Evolutionary conservation across 2,888 invertebrate genomes (phyloP).

Genomic region (Metallyticus violacea): DNA sequence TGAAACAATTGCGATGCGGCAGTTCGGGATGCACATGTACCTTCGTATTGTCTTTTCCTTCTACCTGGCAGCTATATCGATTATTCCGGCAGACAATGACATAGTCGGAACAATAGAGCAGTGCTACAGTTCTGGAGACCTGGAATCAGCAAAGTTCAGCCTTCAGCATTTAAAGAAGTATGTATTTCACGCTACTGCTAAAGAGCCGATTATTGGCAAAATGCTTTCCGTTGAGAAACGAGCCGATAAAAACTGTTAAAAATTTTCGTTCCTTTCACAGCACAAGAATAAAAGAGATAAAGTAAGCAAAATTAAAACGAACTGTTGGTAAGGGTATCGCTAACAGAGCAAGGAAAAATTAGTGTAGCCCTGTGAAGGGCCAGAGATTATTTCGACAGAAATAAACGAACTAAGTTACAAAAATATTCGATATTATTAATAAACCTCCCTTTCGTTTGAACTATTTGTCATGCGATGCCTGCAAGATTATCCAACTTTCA

Average conservation of each 20-base stretch:
- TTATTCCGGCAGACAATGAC: neutral
- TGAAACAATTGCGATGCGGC: no score
- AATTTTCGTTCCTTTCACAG: neutral
- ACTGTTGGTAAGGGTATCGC: no score
- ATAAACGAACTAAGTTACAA: no score
- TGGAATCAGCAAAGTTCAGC: neutral
- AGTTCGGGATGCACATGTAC: neutral
- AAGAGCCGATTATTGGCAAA: neutral
- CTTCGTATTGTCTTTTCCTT: neutral
- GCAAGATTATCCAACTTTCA: no score
- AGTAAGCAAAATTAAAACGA: no score
- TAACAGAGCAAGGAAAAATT: no score
- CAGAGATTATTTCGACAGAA: no score
- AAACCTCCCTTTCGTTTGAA: no score
- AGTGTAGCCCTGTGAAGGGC: no score
- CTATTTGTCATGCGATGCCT: no score
- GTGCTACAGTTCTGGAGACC: neutral
- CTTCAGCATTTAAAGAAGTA: neutral
- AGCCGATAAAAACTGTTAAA: neutral
- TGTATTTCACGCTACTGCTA: neutral
- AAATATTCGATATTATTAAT: no score
- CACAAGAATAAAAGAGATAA: neutral
- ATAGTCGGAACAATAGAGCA: neutral
- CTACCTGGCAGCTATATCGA: neutral
- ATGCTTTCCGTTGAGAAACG: neutral